Base-by-base conservation (phyloP, 2,797 vertebrate species). In the Adelosebastes latens region DNA sequence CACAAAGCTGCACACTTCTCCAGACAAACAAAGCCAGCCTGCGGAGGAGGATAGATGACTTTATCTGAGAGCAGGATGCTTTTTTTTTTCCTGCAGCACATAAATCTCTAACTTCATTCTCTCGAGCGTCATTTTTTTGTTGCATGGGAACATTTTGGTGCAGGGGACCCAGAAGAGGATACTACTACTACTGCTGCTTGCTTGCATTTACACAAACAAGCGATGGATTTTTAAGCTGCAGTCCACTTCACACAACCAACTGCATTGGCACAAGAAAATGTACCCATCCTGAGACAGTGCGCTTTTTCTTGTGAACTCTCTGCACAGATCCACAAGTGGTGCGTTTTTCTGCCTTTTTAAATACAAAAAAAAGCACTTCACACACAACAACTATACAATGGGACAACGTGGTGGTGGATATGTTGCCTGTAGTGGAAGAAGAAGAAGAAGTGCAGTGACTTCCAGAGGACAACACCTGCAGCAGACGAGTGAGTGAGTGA, bases 81-180 rank as follows among this genome's bases (percentile, higher is more conserved):
- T 42, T 42, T 52, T 52, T 18, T 80, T 76, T 75, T 83, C 52
- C 58, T 68, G 56, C 58, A 56, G 56, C 24, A 46, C 14, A 25
- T 5, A 13, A 8, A 75, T 78, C 36, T 77, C 55, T 55, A 86
- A 86, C 67, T 88, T 80, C 67, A 27, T 27, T 27, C 25, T 80
- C 69, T 39, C 22, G 46, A 59, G 79, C 63, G 65, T 80, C 77
- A 13, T 34, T 62, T 34, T 34, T 65, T 14, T 73, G 69, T 27
- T 67, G 59, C 12, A 24, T 16, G 49, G 66, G 71, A 34, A 46
- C 70, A 49, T 88, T 95, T 95, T 95, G 91, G 89, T 90, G 94
- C 94, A 94, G 91, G 55, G 87, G 86, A 93, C 87, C 87, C 85
- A 58, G 83, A 91, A 58, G 83, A 91, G 87, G 88, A 91, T 87